Evolutionary conservation across 2,113 vertebrate species (phyloP).

Genomic region (Crypturellus undulatus): DNA sequence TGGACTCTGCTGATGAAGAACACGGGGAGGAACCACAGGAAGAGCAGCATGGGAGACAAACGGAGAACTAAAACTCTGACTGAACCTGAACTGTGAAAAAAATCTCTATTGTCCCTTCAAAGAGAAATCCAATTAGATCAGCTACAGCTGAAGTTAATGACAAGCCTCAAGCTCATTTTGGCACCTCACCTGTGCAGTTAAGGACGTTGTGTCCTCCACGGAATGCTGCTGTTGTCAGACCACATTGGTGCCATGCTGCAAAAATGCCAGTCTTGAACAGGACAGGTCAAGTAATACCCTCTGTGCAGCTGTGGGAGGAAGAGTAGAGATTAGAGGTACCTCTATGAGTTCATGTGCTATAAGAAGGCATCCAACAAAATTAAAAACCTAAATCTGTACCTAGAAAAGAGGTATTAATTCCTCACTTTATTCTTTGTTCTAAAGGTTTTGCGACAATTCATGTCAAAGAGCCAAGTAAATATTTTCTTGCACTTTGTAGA

Average conservation of each 20-base stretch:
- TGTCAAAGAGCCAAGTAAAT: conserved; percentile 20
- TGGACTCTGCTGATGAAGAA: neutral
- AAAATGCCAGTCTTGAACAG: neutral
- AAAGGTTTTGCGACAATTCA: neutral
- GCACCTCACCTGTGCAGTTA: neutral
- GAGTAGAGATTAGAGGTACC: neutral
- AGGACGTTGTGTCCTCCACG: accelerated
- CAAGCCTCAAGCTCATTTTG: neutral
- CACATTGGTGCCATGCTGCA: neutral
- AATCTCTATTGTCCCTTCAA: neutral
- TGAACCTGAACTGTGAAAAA: neutral
- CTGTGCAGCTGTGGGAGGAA: neutral
- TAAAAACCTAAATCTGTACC: neutral
- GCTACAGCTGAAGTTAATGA: neutral
- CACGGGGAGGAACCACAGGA: neutral
- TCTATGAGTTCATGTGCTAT: accelerated
- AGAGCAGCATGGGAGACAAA: neutral
- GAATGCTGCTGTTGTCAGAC: too few relatives aligned
- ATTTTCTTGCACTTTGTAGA: conserved; percentile 11
- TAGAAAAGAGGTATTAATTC: neutral
- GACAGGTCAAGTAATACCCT: neutral
- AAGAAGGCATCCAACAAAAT: neutral
- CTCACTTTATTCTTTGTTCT: neutral
- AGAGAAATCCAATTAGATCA: neutral
- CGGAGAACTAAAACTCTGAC: neutral